phyloP scores from a whole-genome alignment of 2,113 vertebrate species.

The Atractosteus spatula region DNA sequence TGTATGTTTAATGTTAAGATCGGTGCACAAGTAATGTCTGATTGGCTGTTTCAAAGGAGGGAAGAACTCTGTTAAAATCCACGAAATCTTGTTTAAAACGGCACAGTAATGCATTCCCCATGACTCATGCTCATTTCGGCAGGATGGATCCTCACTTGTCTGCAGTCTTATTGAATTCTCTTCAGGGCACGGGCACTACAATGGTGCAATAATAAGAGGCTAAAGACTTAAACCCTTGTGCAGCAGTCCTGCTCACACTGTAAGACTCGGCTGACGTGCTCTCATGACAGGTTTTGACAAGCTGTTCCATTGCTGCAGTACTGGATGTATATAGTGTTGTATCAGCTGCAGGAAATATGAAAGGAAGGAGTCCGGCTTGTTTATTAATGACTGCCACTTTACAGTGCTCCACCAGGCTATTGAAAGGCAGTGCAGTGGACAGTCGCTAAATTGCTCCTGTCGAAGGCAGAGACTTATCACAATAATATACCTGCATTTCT shows the following conservation, averaged over 20 bases:
- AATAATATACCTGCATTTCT: too few species aligned
- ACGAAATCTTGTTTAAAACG: background rate
- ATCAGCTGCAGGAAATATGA: background rate
- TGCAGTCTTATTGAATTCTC: background rate
- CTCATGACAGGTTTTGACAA: too few species aligned
- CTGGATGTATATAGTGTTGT: too few species aligned
- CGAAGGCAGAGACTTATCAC: too few species aligned
- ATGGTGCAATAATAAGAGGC: background rate
- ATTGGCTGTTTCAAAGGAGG: constrained; percentile 20
- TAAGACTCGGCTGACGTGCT: background rate
- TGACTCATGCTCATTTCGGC: background rate
- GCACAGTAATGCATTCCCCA: background rate
- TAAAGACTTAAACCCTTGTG: background rate
- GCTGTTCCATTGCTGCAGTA: background rate
- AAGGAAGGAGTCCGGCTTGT: too few species aligned
- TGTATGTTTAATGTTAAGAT: too few species aligned
- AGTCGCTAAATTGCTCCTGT: too few species aligned
- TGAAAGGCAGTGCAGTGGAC: too few species aligned
- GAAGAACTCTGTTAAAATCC: background rate
- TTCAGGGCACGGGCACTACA: background rate
- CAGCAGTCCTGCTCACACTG: background rate
- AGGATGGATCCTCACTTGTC: background rate
- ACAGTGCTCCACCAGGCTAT: too few species aligned
- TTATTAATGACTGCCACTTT: too few species aligned
- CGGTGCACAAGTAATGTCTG: constrained; percentile 36